Evolutionary conservation across 2,797 vertebrate genomes (phyloP), one percentile per base, ranked within the genome.

Genomic region (Nyctalus aviator): DNA sequence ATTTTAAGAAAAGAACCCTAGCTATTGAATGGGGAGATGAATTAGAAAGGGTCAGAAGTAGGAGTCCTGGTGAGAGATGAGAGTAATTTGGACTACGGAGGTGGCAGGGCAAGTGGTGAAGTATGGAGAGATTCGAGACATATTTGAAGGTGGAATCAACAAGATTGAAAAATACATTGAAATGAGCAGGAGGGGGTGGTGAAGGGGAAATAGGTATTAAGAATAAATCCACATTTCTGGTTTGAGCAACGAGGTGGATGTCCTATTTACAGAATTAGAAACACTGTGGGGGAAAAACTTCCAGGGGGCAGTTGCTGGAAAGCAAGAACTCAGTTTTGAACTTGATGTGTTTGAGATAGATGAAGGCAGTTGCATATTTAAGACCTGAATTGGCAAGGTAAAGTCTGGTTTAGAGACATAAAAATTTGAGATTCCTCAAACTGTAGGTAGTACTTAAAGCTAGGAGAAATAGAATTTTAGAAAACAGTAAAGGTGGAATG

Each of bases 291-390:
- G 13, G 32, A 48, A 35, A 89, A 68, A 66, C 68, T 94, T 48
- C 15, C 18, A 17, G 32, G 23, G 1, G 8, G 7, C 25, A 87
- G 37, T 48, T 76, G 18, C 72, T 68, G 37, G 18, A 57, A 86
- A 55, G 73, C 25, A 48, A 90, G 75, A 96, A 48, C 48, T 91
- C 37, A 37, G 46, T 84, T 94, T 90, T 77, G 62, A 88, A 35
- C 17, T 30, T 30, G 1, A 13, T 76, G 8, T n/a, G 6, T 82
- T 92, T 68, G 71, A 55, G n/a, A 10, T 44, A 91, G 64, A 55
- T 35, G 30, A 35, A 68, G 32, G 30, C 23, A 94, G 35, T 53
- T 48, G 30, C 25, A 15, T 46, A 73, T 30, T 62, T 11, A 87
- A 93, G 81, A 77, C 15, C 46, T 77, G 10, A 87, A 90, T 69